phyloP scores from a whole-genome alignment of 2,113 vertebrate genomes.

The Hemiprocne comata region DNA sequence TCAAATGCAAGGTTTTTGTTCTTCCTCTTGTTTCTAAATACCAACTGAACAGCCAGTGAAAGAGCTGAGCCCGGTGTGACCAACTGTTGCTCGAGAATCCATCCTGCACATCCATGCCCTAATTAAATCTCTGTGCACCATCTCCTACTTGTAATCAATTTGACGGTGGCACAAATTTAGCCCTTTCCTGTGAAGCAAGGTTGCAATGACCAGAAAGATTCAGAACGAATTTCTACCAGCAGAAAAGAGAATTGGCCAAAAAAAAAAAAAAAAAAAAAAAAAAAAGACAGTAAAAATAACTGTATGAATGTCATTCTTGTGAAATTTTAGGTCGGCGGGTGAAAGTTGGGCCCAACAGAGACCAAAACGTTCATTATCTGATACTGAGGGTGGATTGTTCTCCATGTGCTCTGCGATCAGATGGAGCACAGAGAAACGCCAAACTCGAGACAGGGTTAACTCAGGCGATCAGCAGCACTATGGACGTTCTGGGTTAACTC shows the following conservation, averaged over 20 bases:
- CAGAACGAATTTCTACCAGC: neutral
- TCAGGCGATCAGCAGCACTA: neutral
- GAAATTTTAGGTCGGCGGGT: accelerated
- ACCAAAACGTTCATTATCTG: neutral
- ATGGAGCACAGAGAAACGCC: neutral
- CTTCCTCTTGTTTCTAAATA: neutral
- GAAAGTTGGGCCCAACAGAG: neutral
- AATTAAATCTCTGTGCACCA: neutral
- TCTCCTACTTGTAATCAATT: neutral
- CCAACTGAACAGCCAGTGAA: neutral
- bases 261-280: neutral
- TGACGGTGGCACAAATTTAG: neutral
- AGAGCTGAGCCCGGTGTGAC: neutral
- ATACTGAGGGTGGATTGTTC: neutral
- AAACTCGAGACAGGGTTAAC: neutral
- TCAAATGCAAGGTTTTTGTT: neutral
- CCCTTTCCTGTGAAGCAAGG: neutral
- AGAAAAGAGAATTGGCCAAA: neutral
- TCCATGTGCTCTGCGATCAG: neutral
- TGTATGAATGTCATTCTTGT: neutral
- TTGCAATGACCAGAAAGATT: neutral
- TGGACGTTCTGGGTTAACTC: too few species aligned
- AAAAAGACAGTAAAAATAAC: neutral
- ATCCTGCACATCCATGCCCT: neutral
- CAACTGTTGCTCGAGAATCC: conserved; percentile 37